These are phyloP conservation scores for Andrena minutula DNA, from an alignment of 2,888 invertebrate genomes.

Conservation along the genomic window DNA sequence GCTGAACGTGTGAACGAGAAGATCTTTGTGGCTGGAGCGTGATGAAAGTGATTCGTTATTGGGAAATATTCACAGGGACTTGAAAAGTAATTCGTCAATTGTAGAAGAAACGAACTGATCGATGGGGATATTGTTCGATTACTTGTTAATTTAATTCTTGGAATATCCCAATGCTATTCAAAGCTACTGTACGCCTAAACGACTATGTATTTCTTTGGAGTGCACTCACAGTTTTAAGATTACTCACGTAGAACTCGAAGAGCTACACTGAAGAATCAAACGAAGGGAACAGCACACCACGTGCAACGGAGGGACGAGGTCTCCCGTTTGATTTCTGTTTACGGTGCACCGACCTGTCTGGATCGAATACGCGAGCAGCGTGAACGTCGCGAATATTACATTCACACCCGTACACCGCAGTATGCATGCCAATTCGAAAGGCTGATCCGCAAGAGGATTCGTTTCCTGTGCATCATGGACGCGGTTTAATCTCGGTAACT, in stretches of 20 bases:
- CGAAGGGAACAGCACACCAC: background rate
- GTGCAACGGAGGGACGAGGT: background rate
- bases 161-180: too few species aligned
- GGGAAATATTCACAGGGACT: background rate
- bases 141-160: too few species aligned
- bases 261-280: background rate
- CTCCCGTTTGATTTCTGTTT: constrained; percentile 20
- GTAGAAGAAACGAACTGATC: background rate
- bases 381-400: constrained; percentile 40
- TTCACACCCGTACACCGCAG: constrained; percentile 38
- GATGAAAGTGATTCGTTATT: background rate
- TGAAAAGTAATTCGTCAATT: background rate
- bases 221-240: too few species aligned
- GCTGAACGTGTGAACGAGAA: background rate
- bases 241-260: background rate
- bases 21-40: background rate
- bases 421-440: constrained; percentile 56
- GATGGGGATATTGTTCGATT: background rate
- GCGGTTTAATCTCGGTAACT: constrained; percentile 65
- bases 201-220: too few species aligned
- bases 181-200: too few species aligned
- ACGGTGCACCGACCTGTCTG: background rate
- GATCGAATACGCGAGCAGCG: constrained; percentile 14
- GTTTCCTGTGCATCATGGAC: constrained; percentile 50
- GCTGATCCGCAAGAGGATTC: constrained; percentile 64